Percentiles rank a stretch among this genome's conserved stretches.
Evolutionary conservation across 2,797 vertebrate species (phyloP).

Genomic region (Dipus sagitta): DNA sequence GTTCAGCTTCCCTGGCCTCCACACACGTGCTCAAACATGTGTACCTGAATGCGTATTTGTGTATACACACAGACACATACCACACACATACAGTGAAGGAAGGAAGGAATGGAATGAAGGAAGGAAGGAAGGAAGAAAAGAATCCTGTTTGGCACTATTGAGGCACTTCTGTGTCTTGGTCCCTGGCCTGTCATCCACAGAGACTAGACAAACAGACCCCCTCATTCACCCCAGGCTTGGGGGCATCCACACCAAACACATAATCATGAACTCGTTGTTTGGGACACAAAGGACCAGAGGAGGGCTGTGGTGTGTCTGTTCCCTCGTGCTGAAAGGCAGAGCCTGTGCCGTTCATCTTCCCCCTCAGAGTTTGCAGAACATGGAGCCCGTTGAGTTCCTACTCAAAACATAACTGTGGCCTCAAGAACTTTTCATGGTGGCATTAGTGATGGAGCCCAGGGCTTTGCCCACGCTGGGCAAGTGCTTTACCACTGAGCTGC

Average conservation of each 20-base stretch:
- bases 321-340: not conserved
- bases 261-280: not conserved
- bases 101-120: no score
- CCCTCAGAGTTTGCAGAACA: not conserved
- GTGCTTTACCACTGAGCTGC: no score
- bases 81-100: no score
- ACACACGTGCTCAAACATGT: no score
- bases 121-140: no score
- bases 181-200: not conserved
- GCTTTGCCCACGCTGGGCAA: no score
- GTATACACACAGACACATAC: no score
- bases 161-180: not conserved
- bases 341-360: not conserved
- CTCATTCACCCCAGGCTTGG: not conserved
- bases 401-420: not conserved
- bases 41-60: no score
- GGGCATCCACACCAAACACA: not conserved
- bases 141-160: no score
- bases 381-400: not conserved
- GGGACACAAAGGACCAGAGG: not conserved
- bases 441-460: no score
- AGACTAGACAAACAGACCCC: not conserved
- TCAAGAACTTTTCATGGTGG: not conserved
- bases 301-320: rapidly evolving
- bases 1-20: no score